These are phyloP conservation scores for Agrotis ipsilon DNA, from an alignment of 2,888 invertebrate genomes.

Conservation along the genomic window DNA sequence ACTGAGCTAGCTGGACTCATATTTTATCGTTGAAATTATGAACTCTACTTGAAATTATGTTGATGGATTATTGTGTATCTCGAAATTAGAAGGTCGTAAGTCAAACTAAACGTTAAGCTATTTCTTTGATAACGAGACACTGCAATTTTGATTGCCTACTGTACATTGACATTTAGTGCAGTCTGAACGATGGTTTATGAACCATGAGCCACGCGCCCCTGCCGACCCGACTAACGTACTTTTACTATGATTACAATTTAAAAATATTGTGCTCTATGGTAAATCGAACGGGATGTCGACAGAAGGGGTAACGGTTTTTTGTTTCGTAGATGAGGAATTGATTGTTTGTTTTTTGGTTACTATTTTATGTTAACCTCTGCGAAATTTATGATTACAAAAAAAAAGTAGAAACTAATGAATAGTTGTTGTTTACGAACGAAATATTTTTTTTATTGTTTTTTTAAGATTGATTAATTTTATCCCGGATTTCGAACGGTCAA, in stretches of 20 bases:
- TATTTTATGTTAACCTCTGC: not conserved
- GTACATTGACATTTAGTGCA: constrained; percentile 85
- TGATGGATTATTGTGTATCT: too few species aligned
- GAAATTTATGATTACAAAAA: not conserved
- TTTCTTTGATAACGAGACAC: too few species aligned
- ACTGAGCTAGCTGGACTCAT: too few species aligned
- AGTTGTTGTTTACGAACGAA: not conserved
- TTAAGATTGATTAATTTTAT: not conserved
- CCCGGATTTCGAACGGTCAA: not conserved
- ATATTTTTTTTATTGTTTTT: too few species aligned
- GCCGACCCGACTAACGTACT: constrained; percentile 53
- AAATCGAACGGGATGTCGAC: constrained; percentile 29
- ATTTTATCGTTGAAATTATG: too few species aligned
- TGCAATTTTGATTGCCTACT: too few species aligned
- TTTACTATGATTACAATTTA: constrained; percentile 67
- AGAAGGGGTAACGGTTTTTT: constrained; percentile 31
- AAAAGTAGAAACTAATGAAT: not conserved
- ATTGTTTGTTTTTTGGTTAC: constrained; percentile 4
- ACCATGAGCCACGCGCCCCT: constrained; percentile 69
- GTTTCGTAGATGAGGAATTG: constrained; percentile 8
- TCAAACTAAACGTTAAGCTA: too few species aligned
- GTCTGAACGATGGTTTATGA: constrained; percentile 81
- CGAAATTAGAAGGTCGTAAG: too few species aligned
- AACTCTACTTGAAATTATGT: too few species aligned
- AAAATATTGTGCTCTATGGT: constrained; percentile 58